Percentiles rank a stretch among this genome's conserved stretches.
Conservation (phyloP, 2,797 vertebrate genomes). For the Falco berigora region DNA sequence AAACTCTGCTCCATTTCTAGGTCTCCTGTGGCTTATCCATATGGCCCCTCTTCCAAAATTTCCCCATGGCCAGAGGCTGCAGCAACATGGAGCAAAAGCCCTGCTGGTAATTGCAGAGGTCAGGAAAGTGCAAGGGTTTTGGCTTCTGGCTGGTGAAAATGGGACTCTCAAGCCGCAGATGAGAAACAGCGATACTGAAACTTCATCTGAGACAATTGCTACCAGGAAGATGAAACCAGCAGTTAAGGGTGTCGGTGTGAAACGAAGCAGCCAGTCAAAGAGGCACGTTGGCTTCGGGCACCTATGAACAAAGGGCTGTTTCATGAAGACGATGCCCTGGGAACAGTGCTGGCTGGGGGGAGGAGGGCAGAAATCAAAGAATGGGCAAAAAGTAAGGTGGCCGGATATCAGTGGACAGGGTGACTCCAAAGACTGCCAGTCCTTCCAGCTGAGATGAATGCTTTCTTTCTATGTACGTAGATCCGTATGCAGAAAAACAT, state of each 20-base stretch:
- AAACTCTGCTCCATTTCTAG: not conserved
- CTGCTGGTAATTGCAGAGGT: not conserved
- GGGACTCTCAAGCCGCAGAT: not conserved
- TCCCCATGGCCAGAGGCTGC: not conserved
- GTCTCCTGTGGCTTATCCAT: not conserved
- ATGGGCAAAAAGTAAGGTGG: slow-evolving; percentile 36
- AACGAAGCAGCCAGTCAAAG: slow-evolving; percentile 19
- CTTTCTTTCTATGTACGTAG: slow-evolving; percentile 50
- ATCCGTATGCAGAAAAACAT: slow-evolving; percentile 45
- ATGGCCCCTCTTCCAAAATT: not conserved
- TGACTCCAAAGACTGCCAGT: slow-evolving; percentile 30
- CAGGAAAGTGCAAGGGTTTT: slow-evolving; percentile 30
- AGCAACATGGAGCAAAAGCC: not conserved
- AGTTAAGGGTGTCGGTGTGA: slow-evolving; percentile 28
- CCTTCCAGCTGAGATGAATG: slow-evolving; percentile 45
- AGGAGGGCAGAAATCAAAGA: slow-evolving; percentile 49
- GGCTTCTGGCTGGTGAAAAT: slow-evolving; percentile 17
- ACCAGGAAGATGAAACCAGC: slow-evolving; percentile 60
- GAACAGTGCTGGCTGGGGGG: slow-evolving; percentile 15
- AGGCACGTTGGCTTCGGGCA: not conserved
- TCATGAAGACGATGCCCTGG: slow-evolving; percentile 32
- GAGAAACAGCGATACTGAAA: slow-evolving; percentile 51
- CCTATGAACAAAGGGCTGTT: slow-evolving; percentile 36
- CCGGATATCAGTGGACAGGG: slow-evolving; percentile 42
- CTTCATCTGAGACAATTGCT: slow-evolving; percentile 32